A percentile compares a stretch with the other conserved stretches of the same genome.
phyloP scores from a whole-genome alignment of 1,140 invertebrate genomes.

The Bathynomus jamesi region DNA sequence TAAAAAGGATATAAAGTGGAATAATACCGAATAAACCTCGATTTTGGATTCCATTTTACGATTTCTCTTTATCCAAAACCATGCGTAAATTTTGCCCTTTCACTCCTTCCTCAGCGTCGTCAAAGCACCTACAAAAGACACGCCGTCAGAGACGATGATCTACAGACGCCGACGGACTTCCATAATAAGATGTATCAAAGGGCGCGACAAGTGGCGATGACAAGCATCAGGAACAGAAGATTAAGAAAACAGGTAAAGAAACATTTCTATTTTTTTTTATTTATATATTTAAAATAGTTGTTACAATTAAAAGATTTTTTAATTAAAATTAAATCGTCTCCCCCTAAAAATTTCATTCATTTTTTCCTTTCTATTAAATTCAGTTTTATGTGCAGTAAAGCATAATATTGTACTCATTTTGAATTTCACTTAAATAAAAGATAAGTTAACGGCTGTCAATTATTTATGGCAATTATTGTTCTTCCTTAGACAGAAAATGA shows the following conservation, averaged over 20 bases:
- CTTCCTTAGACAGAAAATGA: neutral
- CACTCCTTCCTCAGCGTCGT: slow-evolving; percentile 61
- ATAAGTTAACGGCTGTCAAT: too few relatives aligned
- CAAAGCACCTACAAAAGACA: slow-evolving; percentile 82
- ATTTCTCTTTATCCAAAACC: too few relatives aligned
- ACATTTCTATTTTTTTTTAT: neutral
- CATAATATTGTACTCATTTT: too few relatives aligned
- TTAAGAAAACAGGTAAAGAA: neutral
- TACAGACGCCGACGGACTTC: slow-evolving; percentile 65
- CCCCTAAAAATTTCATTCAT: neutral
- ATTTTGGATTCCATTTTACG: too few relatives aligned
- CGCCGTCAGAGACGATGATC: slow-evolving; percentile 76
- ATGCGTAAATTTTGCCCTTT: neutral
- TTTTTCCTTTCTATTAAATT: too few relatives aligned
- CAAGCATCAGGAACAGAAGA: slow-evolving; percentile 1
- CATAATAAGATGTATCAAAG: slow-evolving; percentile 61
- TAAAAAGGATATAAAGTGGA: too few relatives aligned
- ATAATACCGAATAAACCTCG: too few relatives aligned
- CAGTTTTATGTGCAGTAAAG: too few relatives aligned
- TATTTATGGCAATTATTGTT: too few relatives aligned
- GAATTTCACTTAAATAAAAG: too few relatives aligned
- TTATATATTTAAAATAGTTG: too few relatives aligned
- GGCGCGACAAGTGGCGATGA: slow-evolving; percentile 2
- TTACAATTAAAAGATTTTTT: neutral
- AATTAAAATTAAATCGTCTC: neutral